These are phyloP conservation scores for Drosophila paulistorum DNA, from an alignment of 1,140 invertebrate genomes.

Conservation along the genomic window DNA sequence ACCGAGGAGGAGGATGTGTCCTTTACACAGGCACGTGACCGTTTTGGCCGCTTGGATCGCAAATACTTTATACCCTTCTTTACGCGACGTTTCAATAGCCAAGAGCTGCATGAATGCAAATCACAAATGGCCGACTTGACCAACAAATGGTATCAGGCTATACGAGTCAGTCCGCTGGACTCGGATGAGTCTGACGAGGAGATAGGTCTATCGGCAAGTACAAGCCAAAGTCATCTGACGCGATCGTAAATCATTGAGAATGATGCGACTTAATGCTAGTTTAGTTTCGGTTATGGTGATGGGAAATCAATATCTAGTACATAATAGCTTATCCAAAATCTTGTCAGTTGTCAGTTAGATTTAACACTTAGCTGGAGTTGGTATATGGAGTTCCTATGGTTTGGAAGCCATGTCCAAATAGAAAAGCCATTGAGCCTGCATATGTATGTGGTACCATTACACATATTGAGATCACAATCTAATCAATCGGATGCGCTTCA, in stretches of 20 bases:
- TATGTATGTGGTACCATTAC: slow-evolving; percentile 3
- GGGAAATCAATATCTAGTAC: slow-evolving; percentile 8
- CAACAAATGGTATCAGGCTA: slow-evolving; percentile 98
- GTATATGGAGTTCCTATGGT: slow-evolving; percentile 12
- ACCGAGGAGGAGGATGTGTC: slow-evolving; percentile 94
- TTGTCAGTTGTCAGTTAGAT: slow-evolving; percentile 3
- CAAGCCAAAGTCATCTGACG: slow-evolving; percentile 74
- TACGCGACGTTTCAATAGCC: slow-evolving; percentile 95
- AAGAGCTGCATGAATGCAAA: slow-evolving; percentile 97
- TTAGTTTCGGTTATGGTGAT: slow-evolving; percentile 28
- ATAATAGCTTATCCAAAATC: slow-evolving; percentile 14
- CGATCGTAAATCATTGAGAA: slow-evolving; percentile 51
- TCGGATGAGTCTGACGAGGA: slow-evolving; percentile 84
- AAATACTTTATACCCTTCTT: slow-evolving; percentile 98
- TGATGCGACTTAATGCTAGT: slow-evolving; percentile 19
- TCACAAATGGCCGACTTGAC: slow-evolving; percentile 98
- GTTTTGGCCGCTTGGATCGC: slow-evolving; percentile 95
- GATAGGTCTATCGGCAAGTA: slow-evolving; percentile 64
- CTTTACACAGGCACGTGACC: slow-evolving; percentile 87
- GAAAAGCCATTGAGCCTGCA: slow-evolving; percentile 6
- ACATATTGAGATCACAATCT: slow-evolving; percentile 3
- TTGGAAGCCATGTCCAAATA: background rate
- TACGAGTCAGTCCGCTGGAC: slow-evolving; percentile 91
- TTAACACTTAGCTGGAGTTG: slow-evolving; percentile 28
- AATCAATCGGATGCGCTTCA: slow-evolving; percentile 26